These are phyloP conservation scores for Theristus sp. DNA, from an alignment of 2,888 invertebrate species.

Conservation along the genomic window DNA sequence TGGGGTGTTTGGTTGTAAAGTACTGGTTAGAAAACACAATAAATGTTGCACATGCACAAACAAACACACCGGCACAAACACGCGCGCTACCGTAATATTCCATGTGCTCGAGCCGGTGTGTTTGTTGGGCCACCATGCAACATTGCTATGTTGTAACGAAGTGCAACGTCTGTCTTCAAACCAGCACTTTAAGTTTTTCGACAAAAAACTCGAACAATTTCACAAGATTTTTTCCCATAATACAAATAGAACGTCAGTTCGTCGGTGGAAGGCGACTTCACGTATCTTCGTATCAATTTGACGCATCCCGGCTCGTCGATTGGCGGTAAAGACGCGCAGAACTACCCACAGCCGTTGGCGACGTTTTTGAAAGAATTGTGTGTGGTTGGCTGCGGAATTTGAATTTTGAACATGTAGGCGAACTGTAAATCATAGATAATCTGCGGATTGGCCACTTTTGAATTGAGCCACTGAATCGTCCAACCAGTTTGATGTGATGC, in stretches of 20 bases:
- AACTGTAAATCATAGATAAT: background rate
- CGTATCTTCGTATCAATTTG: conserved; percentile 88
- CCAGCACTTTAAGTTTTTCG: background rate
- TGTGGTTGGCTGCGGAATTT: background rate
- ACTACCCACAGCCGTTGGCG: conserved; percentile 81
- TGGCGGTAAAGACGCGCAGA: conserved; percentile 66
- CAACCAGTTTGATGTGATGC: no score
- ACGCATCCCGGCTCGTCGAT: conserved; percentile 90
- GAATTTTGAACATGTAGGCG: background rate
- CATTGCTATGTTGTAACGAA: background rate
- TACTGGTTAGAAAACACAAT: no score
- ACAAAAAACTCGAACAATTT: no score
- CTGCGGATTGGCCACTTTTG: no score
- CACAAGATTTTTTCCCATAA: no score
- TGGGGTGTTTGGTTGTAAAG: no score
- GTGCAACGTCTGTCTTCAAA: background rate
- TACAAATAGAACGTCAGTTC: conserved; percentile 86
- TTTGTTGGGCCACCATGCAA: no score
- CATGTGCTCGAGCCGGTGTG: no score
- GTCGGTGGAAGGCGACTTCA: conserved; percentile 95
- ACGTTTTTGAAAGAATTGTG: conserved; percentile 89
- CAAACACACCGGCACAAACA: no score
- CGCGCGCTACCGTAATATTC: no score
- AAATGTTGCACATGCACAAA: no score
- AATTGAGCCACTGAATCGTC: no score